Conservation (phyloP, 2,888 invertebrate genomes). For the Lottia scabra region DNA sequence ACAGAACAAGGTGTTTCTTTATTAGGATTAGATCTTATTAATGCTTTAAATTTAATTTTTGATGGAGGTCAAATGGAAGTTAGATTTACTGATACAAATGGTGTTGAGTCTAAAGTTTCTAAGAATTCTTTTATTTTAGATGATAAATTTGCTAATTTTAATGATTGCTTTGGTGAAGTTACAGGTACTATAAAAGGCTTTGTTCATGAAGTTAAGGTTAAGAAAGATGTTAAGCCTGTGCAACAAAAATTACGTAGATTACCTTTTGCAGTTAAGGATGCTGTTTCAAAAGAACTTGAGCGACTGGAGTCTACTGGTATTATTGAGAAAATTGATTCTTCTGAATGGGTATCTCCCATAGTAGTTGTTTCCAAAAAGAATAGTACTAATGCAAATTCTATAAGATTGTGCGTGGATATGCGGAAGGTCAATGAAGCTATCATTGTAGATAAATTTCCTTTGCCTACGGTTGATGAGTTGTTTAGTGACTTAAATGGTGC, state of each 20-base stretch:
- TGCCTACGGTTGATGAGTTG: slow-evolving; percentile 4
- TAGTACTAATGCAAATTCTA: neutral
- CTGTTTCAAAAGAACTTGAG: neutral
- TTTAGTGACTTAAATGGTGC: neutral
- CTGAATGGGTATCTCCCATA: slow-evolving; percentile 1
- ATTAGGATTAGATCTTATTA: neutral
- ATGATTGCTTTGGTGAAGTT: neutral
- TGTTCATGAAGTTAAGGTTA: neutral
- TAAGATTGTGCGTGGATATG: neutral
- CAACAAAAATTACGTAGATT: neutral
- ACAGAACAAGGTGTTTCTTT: neutral
- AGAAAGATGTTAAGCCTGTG: neutral
- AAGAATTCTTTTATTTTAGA: no score
- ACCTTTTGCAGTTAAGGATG: neutral
- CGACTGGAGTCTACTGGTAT: neutral
- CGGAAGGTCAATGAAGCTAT: neutral
- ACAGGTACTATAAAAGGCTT: neutral
- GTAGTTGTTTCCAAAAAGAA: neutral
- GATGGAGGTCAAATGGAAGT: neutral
- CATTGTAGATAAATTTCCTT: neutral
- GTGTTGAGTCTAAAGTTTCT: neutral
- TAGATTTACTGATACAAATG: neutral
- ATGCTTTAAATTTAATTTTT: neutral
- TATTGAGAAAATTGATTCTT: slow-evolving; percentile 9
- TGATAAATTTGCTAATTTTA: no score